phyloP scores from a whole-genome alignment of 2,113 vertebrate species.

The Cyphomyrus plagiostoma region DNA sequence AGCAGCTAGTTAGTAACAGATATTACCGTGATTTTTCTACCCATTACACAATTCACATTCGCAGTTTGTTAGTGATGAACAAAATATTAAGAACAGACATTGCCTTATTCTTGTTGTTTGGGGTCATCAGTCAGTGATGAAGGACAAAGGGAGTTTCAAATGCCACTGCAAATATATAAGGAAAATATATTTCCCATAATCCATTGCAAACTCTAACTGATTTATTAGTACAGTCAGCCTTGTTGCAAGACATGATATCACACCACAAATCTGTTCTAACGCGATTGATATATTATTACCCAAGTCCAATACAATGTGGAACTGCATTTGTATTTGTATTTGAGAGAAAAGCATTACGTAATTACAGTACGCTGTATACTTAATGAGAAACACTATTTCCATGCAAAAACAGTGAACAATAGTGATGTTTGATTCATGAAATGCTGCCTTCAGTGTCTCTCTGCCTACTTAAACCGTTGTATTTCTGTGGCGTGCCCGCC shows the following conservation, averaged over 20 bases:
- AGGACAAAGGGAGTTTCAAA: neutral
- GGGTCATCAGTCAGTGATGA: neutral
- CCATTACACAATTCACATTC: neutral
- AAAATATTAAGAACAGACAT: neutral
- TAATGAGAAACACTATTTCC: neutral
- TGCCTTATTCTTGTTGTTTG: neutral
- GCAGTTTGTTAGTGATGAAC: neutral
- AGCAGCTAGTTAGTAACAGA: neutral
- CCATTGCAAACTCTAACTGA: neutral
- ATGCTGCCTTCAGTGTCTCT: neutral
- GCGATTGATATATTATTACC: neutral
- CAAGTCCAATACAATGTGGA: neutral
- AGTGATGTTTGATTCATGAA: neutral
- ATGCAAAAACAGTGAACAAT: neutral
- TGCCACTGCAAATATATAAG: neutral
- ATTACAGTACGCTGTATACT: neutral
- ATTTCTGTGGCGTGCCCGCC: neutral
- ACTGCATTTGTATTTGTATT: neutral
- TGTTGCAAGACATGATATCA: neutral
- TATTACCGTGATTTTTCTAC: neutral
- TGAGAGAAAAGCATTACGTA: neutral
- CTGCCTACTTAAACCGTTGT: neutral
- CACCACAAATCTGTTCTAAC: neutral
- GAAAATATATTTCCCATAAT: neutral
- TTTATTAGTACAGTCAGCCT: neutral